Percentiles rank a stretch among this genome's conserved stretches.
phyloP scores from a whole-genome alignment of 2,888 invertebrate genomes.

The Nipponacmea schrenckii region DNA sequence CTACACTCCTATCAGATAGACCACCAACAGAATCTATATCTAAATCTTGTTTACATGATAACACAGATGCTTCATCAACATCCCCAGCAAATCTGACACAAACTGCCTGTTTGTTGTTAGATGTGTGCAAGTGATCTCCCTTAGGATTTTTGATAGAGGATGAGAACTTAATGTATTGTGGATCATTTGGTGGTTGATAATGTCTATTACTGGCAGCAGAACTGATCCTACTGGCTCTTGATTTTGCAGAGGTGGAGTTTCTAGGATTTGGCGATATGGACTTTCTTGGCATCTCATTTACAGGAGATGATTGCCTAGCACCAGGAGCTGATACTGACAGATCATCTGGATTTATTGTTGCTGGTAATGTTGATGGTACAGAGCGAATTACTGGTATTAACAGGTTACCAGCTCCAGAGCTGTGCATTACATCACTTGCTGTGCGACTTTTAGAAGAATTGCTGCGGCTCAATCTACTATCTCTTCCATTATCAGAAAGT shows the following conservation, averaged over 20 bases:
- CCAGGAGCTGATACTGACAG: too few relatives aligned
- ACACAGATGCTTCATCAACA: too few relatives aligned
- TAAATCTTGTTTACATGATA: too few relatives aligned
- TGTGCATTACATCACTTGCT: conserved; percentile 7
- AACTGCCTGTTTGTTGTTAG: not conserved
- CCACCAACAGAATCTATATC: conserved; percentile 10
- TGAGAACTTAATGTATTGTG: conserved; percentile 57
- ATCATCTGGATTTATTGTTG: too few relatives aligned
- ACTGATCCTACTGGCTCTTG: too few relatives aligned
- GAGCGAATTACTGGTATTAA: too few relatives aligned
- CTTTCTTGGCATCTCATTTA: too few relatives aligned
- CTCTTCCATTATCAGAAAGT: conserved; percentile 6
- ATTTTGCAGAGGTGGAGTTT: too few relatives aligned
- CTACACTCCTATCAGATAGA: conserved; percentile 4
- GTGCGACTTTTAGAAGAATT: conserved; percentile 14
- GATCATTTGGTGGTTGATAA: conserved; percentile 34
- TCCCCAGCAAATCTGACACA: not conserved
- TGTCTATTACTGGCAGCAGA: too few relatives aligned
- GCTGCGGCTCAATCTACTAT: conserved; percentile 14
- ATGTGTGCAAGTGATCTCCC: not conserved
- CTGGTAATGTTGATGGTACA: too few relatives aligned
- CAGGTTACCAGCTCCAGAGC: conserved; percentile 13
- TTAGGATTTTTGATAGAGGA: conserved; percentile 47
- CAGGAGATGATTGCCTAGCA: too few relatives aligned
- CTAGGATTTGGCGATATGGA: too few relatives aligned